Percentiles rank a stretch among this genome's conserved stretches.
Conservation (phyloP, 1,140 invertebrate genomes). For the Drosophila murphyi region DNA sequence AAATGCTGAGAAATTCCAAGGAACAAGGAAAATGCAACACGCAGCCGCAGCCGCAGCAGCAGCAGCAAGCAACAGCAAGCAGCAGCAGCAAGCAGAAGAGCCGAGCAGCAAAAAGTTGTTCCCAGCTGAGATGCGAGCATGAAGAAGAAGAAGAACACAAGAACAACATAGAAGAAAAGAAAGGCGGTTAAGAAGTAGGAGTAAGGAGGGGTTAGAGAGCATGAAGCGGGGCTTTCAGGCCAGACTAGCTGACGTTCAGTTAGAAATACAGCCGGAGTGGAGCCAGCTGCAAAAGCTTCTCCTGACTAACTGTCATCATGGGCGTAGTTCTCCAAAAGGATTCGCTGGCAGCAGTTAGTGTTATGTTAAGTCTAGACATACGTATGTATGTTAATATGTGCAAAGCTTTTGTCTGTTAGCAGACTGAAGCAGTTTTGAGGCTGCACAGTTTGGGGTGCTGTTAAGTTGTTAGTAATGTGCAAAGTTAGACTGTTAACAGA, state of each 20-base stretch:
- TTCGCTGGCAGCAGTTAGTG: no score
- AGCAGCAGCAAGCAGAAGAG: background rate
- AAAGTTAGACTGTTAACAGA: no score
- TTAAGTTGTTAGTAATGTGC: no score
- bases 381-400: background rate
- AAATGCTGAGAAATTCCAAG: constrained; percentile 77
- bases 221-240: constrained; percentile 13
- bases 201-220: background rate
- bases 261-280: constrained; percentile 73
- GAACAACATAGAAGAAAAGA: background rate
- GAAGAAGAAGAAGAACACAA: constrained; percentile 5
- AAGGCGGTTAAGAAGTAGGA: background rate
- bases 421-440: background rate
- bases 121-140: constrained; percentile 54
- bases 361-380: background rate
- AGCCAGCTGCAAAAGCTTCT: constrained; percentile 49
- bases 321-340: constrained; percentile 12
- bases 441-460: no score
- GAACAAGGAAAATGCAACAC: constrained; percentile 57
- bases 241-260: constrained; percentile 73
- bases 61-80: no score
- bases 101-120: constrained; percentile 51
- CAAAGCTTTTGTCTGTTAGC: background rate
- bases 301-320: constrained; percentile 19
- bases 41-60: constrained; percentile 3